Conservation (phyloP, 2,797 vertebrate species). For the Sebastes aleutianus region DNA sequence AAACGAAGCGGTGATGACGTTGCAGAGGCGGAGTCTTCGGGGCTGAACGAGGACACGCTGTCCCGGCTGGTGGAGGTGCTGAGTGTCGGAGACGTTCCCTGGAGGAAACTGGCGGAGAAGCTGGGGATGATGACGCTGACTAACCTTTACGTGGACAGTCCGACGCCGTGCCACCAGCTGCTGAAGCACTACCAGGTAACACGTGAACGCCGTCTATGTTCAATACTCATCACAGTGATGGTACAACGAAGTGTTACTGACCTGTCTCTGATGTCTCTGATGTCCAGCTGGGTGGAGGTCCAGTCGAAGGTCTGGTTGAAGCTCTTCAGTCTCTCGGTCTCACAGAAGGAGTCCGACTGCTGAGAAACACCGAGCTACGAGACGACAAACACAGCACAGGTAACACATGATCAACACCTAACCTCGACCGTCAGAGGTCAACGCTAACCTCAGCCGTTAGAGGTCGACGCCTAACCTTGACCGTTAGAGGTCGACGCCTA, state of each 20-base stretch:
- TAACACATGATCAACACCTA: background rate
- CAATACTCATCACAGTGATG: background rate
- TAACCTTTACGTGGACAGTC: conserved; percentile 88
- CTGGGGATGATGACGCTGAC: conserved; percentile 93
- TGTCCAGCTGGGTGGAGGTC: conserved; percentile 89
- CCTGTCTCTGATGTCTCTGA: background rate
- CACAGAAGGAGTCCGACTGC: conserved; percentile 86
- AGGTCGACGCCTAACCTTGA: too few species aligned
- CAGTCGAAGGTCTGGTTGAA: conserved; percentile 84
- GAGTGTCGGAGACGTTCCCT: conserved; percentile 78
- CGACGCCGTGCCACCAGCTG: conserved; percentile 87
- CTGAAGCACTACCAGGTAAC: conserved; percentile 91
- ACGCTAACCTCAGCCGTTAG: background rate
- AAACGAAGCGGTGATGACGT: too few species aligned
- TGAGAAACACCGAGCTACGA: conserved; percentile 78
- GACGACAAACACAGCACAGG: conserved; percentile 86
- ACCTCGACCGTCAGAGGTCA: background rate
- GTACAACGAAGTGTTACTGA: background rate
- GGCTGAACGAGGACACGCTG: conserved; percentile 84
- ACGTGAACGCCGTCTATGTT: background rate
- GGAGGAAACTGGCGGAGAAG: conserved; percentile 90
- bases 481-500: too few species aligned
- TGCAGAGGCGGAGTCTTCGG: conserved; percentile 33
- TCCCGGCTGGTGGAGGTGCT: conserved; percentile 82
- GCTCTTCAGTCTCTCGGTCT: conserved; percentile 90